Conservation (phyloP, 2,797 vertebrate genomes). For the Galaxias olidus region DNA sequence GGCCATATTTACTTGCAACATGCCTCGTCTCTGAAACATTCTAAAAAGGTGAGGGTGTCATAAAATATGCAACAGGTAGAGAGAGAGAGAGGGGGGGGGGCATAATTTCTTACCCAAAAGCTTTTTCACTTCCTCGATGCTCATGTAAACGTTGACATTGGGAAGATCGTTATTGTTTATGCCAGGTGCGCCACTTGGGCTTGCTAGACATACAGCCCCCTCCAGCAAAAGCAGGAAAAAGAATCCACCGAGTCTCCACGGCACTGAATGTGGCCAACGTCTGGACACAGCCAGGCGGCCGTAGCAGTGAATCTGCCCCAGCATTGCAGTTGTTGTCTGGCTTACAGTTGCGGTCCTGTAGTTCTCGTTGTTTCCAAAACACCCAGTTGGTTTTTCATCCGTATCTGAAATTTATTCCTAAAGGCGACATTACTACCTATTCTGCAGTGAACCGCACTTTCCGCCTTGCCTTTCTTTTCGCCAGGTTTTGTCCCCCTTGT, state of each 20-base stretch:
- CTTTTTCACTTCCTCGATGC: conserved; percentile 80
- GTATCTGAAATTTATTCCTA: conserved; percentile 70
- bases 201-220: conserved; percentile 67
- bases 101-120: conserved; percentile 67
- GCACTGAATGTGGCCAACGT: conserved; percentile 63
- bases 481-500: conserved; percentile 48
- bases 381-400: conserved; percentile 65
- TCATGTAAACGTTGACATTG: conserved; percentile 80
- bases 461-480: conserved; percentile 10
- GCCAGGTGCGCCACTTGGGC: conserved; percentile 52
- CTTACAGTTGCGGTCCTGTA: conserved; percentile 40
- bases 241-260: conserved; percentile 68
- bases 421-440: conserved; percentile 71
- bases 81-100: not conserved
- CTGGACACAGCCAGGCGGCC: conserved; percentile 62
- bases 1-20: too few species aligned
- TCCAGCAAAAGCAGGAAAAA: conserved; percentile 73
- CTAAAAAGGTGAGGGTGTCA: not conserved
- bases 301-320: conserved; percentile 55
- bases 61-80: not conserved
- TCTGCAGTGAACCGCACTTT: conserved; percentile 40
- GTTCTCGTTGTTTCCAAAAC: conserved; percentile 42
- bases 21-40: not conserved
- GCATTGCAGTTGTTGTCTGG: conserved; percentile 63
- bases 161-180: conserved; percentile 55